Evolutionary conservation across 1,140 invertebrate species (phyloP).

Genomic region (Onthophagus taurus): DNA sequence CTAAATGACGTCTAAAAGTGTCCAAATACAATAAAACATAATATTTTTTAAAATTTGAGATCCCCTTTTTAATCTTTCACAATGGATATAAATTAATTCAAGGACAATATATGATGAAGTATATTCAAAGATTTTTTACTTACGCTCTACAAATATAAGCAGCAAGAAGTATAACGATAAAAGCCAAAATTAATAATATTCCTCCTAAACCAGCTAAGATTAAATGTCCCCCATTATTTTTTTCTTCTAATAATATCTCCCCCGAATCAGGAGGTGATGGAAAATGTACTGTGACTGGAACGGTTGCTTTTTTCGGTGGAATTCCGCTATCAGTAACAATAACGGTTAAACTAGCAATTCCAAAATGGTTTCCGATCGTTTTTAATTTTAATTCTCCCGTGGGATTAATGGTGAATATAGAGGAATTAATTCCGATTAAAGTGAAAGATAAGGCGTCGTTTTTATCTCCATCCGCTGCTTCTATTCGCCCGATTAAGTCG

Average conservation of each 20-base stretch:
- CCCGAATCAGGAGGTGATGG: conserved; percentile 41
- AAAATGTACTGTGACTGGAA: conserved; percentile 66
- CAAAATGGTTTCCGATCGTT: conserved; percentile 41
- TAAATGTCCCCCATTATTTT: conserved; percentile 16
- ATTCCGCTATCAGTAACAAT: conserved; percentile 69
- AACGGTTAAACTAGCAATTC: conserved; percentile 42
- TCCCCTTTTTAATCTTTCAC: too few relatives aligned
- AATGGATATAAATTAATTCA: too few relatives aligned
- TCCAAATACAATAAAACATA: too few relatives aligned
- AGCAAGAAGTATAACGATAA: conserved; percentile 63
- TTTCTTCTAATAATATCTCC: conserved; percentile 41
- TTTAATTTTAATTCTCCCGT: conserved; percentile 29
- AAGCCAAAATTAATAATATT: conserved; percentile 57
- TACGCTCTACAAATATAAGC: conserved; percentile 70
- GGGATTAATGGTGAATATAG: conserved; percentile 29
- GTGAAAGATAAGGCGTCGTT: conserved; percentile 61
- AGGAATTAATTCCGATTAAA: conserved; percentile 60
- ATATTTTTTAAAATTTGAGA: too few relatives aligned
- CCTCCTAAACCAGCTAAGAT: conserved; percentile 60
- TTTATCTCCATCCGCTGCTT: conserved; percentile 70
- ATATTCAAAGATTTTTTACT: conserved; percentile 33
- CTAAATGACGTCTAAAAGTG: too few relatives aligned
- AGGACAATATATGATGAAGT: too few relatives aligned
- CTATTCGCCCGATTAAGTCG: conserved; percentile 53
- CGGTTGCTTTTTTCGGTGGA: conserved; percentile 61